Evolutionary conservation across 2,888 invertebrate species (phyloP), one percentile per base, ranked within the genome.

Genomic region (Epirrita christyi): DNA sequence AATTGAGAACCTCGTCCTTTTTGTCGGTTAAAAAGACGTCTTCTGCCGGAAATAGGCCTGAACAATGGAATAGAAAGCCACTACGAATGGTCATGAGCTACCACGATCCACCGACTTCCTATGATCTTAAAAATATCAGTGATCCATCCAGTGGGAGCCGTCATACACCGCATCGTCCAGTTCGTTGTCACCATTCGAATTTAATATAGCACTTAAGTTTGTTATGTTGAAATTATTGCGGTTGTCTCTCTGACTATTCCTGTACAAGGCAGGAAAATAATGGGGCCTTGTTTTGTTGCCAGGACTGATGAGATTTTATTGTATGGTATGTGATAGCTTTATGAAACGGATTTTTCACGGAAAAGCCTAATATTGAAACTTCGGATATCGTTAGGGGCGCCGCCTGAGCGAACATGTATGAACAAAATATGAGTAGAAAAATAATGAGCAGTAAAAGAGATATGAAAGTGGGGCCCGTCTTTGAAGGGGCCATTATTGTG

Each of bases 241-340:
- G 14, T 14, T 10, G 38, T 28, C 55, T 59, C 59, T 36, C 13
- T 0, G 28, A 36, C 59, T 55, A 47, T 13, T 28, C 36, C 28
- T 58, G 47, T 59, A 51, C 14, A 51, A 48, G 40, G 51, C 55
- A 51, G 46, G 27, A 50, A 55, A 47, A 61, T 64, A 61, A 67
- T 63, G 56, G 53, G 4, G 47, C 28, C 63, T 61, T 66, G 62
- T 66, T 66, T 64, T 66, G 66, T 62, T 63, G 57, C 56, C 41
- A 55, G 59, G 13, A 38, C 51, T 64, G 66, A 64, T 62, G 64
- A 64, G 64, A 61, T 62, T 64, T 59, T 54, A 64, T 66, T 66
- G 66, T 62, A 56, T 52, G 40, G 53, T 32, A 50, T 59, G 51
- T 59, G 55, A 55, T 59, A 47, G 55, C 55, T 59, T 55, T 55